phyloP scores from a whole-genome alignment of 2,888 invertebrate species.

The Cryptocheilus praepositus region DNA sequence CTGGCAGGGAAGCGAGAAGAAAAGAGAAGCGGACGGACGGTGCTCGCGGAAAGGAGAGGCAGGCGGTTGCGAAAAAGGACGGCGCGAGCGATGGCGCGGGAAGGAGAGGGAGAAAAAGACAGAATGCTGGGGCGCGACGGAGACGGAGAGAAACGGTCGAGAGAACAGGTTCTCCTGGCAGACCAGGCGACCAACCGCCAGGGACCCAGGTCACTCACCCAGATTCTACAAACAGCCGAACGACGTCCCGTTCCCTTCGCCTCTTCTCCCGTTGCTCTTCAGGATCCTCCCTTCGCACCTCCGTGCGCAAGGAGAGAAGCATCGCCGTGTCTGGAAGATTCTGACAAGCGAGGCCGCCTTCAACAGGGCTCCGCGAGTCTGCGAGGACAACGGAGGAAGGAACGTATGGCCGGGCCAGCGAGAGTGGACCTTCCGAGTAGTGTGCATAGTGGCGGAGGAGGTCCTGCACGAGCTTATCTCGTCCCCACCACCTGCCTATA shows the following conservation, averaged over 20 bases:
- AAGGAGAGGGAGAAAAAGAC: constrained; percentile 41
- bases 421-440: no score
- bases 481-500: no score
- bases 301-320: constrained; percentile 16
- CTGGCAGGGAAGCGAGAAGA: constrained; percentile 13
- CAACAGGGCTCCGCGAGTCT: constrained; percentile 23
- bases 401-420: no score
- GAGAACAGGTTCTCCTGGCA: constrained; percentile 68
- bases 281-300: constrained; percentile 24
- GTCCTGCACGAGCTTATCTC: no score
- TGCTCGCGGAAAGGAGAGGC: constrained; percentile 25
- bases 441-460: no score
- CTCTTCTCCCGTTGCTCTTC: constrained; percentile 32
- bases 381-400: constrained; percentile 21
- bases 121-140: constrained; percentile 7
- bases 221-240: constrained; percentile 70
- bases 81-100: neutral
- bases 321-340: constrained; percentile 24
- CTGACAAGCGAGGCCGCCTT: constrained; percentile 38
- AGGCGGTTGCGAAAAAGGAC: neutral
- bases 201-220: constrained; percentile 71
- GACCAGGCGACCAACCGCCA: constrained; percentile 57
- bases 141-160: constrained; percentile 52
- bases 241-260: constrained; percentile 40
- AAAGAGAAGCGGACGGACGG: constrained; percentile 20